Evolutionary conservation across 2,113 vertebrate species (phyloP).

Genomic region (Panurus biarmicus): DNA sequence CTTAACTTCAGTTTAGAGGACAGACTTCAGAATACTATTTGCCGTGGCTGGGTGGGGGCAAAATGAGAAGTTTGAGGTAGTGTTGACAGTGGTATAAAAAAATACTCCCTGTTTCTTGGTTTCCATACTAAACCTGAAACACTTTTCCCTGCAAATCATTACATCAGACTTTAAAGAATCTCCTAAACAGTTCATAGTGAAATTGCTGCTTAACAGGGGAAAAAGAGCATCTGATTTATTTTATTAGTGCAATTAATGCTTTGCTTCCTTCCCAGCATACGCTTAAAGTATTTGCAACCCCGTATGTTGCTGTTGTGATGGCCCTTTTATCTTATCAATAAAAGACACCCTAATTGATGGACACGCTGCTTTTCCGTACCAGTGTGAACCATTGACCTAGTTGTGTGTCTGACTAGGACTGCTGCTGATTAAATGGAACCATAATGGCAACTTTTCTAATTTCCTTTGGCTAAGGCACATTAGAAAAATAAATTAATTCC

Average conservation of each 20-base stretch:
- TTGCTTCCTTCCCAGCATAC: not conserved
- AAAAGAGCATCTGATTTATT: not conserved
- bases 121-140: not conserved
- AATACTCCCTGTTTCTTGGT: not conserved
- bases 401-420: conserved; percentile 7
- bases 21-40: not conserved
- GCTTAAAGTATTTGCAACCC: not conserved
- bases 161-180: not conserved
- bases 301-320: not conserved
- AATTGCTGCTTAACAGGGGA: not conserved
- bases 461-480: conserved; percentile 48
- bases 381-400: conserved; percentile 16
- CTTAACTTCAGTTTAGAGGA: not conserved
- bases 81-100: not conserved
- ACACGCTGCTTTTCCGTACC: not conserved
- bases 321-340: not conserved
- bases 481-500: conserved; percentile 53
- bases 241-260: not conserved
- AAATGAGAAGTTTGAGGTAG: not conserved
- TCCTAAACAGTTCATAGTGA: not conserved
- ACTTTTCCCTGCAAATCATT: not conserved
- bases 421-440: conserved; percentile 29
- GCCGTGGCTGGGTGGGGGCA: too few relatives aligned
- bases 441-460: not conserved
- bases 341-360: not conserved